Evolutionary conservation across 2,113 vertebrate species (phyloP), one percentile per base, ranked within the genome.

Genomic region (Nansenia antarctica): DNA sequence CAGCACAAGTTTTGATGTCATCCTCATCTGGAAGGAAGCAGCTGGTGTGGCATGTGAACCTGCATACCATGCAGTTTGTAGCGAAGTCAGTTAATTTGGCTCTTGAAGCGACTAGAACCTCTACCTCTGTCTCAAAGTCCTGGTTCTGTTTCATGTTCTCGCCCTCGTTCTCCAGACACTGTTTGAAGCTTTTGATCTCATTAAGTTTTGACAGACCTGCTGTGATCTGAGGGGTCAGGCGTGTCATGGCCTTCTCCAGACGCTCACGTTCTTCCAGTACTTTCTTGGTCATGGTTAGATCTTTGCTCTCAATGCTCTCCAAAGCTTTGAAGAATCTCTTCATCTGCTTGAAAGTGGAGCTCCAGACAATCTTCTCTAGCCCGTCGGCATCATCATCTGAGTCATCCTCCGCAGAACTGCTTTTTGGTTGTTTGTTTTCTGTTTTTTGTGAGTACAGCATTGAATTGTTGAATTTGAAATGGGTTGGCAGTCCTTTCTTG

Each of bases 401-500:
- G 26, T 8, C 9, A 30, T 5, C 18, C 12, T 47, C 42, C n/a
- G 15, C 42, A 47, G 15, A n/a, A 18, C 30, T 18, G 68, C 78
- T 76, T n/a, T n/a, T n/a, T n/a, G n/a, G n/a, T n/a, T n/a, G n/a
- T n/a, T n/a, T n/a, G n/a, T n/a, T n/a, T 18, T n/a, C 14, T 0
- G 15, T 58, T 12, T 24, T 31, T 22, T 22, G 63, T 29, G 0
- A 3, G 15, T 76, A 81, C 53, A 85, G 9, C 15, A 71, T 55
- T 35, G 72, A 74, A 35, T 78, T 79, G 49, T 81, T 85, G 52
- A 85, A 85, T 53, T 83, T 85, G 54, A 84, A 78, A 70, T 76
- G 58, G 72, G 81, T 65, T 9, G 70, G 35, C 5, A 32, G 6
- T 26, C 69, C 73, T 32, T 54, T 45, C 14, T 47, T 8, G 35